Conservation (phyloP, 2,888 invertebrate species). For the Andrena fulva region DNA sequence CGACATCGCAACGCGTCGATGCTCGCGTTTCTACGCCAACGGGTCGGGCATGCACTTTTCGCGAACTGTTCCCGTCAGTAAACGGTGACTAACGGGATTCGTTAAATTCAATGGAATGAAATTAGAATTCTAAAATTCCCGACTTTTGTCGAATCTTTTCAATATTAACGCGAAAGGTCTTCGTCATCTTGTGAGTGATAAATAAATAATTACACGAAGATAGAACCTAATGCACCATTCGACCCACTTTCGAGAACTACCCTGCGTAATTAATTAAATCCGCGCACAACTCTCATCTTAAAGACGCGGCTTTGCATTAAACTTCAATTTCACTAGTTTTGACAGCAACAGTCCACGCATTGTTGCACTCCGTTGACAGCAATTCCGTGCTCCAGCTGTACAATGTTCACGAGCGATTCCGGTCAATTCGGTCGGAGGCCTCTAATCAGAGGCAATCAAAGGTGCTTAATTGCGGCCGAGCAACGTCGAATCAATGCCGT, state of each 20-base stretch:
- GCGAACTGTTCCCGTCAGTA: neutral
- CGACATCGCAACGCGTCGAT: constrained; percentile 18
- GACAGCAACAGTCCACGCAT: too few relatives aligned
- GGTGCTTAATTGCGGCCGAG: constrained; percentile 35
- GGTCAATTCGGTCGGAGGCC: constrained; percentile 23
- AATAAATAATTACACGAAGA: too few relatives aligned
- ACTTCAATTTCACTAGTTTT: too few relatives aligned
- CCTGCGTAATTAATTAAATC: too few relatives aligned
- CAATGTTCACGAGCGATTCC: constrained; percentile 23
- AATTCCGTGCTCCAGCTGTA: neutral
- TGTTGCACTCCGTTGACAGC: neutral
- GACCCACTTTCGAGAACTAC: too few relatives aligned
- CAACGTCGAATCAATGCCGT: constrained; percentile 53
- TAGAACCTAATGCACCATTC: too few relatives aligned
- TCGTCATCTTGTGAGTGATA: too few relatives aligned
- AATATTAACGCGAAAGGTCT: too few relatives aligned
- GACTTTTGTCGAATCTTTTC: too few relatives aligned
- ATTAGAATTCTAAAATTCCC: too few relatives aligned
- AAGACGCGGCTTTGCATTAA: too few relatives aligned
- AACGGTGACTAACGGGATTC: neutral
- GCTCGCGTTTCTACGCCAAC: neutral
- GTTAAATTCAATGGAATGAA: neutral
- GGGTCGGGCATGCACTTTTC: constrained; percentile 22
- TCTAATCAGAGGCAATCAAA: constrained; percentile 48
- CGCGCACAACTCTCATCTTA: too few relatives aligned